Evolutionary conservation across 2,797 vertebrate species (phyloP), one percentile per base, ranked within the genome.

Genomic region (Gymnoscopelus microlampas): DNA sequence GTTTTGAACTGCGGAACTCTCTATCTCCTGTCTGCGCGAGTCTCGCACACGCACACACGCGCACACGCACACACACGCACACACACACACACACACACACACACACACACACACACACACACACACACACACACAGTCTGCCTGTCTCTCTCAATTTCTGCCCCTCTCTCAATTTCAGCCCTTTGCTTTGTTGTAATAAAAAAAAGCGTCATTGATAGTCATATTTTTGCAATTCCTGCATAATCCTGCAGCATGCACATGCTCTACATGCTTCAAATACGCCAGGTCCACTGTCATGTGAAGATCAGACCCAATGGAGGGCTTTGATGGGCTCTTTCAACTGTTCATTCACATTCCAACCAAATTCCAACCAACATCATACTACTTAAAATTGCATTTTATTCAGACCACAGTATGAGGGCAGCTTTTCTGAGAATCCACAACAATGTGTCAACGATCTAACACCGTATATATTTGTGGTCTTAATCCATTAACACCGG

Each of bases 41-140:
- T 19, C 19, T 19, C 19, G 9, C 39, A 44, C 35, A 29, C 29
- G 7, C 26, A 55, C 15, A 54, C 14, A 58, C 35, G 62, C 49
- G 7, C 26, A 55, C 15, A 54, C 14, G 50, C 35, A 70, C 49
- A 69, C 67, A 59, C 13, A 72, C 53, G 53, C 67, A 4, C 35
- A 49, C 12, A 26, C 70, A n/a, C 62, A 75, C 63, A 15, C 39
- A 3, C 53, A 53, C 63, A 77, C 66, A 77, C n/a, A 32, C 4
- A 26, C 54, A 64, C 70, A 56, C 63, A 64, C 44, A 14, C 68
- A 39, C 60, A 63, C 77, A 79, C 68, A 79, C 56, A 49, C 54
- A 11, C 14, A 48, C 49, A 68, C 19, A 69, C 24, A 68, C 58
- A 73, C 48, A 14, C 15, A 15, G 49, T 69, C 63, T 50, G 10